Conservation (phyloP, 2,113 vertebrate genomes). For the Bettongia penicillata region DNA sequence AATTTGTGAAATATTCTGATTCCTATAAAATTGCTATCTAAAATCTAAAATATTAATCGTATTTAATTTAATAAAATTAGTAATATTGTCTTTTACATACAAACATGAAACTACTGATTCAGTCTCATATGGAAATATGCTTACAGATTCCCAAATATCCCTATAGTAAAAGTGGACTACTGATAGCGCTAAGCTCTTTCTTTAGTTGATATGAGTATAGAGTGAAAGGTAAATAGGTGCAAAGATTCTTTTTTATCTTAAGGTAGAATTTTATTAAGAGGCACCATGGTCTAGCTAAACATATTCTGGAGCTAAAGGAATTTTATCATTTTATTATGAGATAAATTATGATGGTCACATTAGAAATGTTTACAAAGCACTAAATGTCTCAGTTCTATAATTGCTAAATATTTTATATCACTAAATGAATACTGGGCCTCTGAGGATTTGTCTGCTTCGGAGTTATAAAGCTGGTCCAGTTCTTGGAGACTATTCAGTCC, state of each 20-base stretch:
- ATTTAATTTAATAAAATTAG: background rate
- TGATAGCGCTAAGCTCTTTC: background rate
- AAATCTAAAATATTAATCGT: background rate
- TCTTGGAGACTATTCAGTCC: background rate
- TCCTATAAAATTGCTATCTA: background rate
- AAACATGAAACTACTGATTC: background rate
- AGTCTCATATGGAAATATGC: background rate
- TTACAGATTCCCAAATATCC: background rate
- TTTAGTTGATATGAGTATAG: background rate
- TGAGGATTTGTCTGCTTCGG: background rate
- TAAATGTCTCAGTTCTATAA: constrained; percentile 3
- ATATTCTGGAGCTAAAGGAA: background rate
- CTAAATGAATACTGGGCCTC: background rate
- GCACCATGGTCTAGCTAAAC: background rate
- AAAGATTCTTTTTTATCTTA: background rate
- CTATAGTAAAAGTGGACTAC: background rate
- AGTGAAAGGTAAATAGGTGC: background rate
- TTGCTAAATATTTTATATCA: background rate
- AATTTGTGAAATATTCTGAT: background rate
- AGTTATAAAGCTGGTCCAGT: background rate
- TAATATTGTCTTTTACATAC: background rate
- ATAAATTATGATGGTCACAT: background rate
- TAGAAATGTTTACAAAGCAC: background rate
- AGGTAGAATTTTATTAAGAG: background rate
- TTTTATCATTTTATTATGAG: background rate